Base-by-base conservation (phyloP, 2,797 vertebrate genomes). In the Sus cebifrons region DNA sequence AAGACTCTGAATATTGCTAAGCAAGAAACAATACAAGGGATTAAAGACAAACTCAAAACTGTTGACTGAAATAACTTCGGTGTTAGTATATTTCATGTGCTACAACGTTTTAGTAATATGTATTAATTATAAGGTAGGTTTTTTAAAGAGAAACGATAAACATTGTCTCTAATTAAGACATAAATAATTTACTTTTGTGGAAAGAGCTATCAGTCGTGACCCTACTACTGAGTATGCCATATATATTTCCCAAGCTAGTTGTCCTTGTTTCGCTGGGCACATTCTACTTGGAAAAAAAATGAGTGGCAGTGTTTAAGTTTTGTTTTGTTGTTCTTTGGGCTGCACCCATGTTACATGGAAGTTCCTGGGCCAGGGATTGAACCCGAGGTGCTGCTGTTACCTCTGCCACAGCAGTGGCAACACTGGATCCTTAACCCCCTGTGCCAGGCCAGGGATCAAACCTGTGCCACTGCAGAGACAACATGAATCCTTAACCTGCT, bases 31-130 rank as follows among this genome's bases (percentile, higher is more conserved):
- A 54, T 96, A 74, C 82, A 90, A 89, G 29, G 49, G 27, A 92
- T 79, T 91, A 92, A 94, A 95, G 83, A 70, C 64, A 52, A 67
- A 86, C 13, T 68, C 49, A 74, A 52, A 94, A 74, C 71, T 74
- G 32, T 92, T 94, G 60, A 18, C 32, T 91, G 56, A 95, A 89
- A n/a, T 83, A 68, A 93, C 62, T 92, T 92, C 71, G 40, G n/a
- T 86, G n/a, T 89, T 92, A 70, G 54, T 68, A 16, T n/a, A 23
- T 97, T 94, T 94, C 89, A 62, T 94, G 40, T 89, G 60, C 23
- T 74, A 77, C 15, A 68, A 3, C 56, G 75, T 94, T 89, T 36
- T 81, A 21, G 16, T 85, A 78, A 73, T 70, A 36, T 56, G 1
- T 70, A 36, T 85, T 70, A 44, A 36, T 82, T 70, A 44, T 15